Evolutionary conservation across 2,113 vertebrate genomes (phyloP), one percentile per base, ranked within the genome.

Genomic region (Parotia lawesii): DNA sequence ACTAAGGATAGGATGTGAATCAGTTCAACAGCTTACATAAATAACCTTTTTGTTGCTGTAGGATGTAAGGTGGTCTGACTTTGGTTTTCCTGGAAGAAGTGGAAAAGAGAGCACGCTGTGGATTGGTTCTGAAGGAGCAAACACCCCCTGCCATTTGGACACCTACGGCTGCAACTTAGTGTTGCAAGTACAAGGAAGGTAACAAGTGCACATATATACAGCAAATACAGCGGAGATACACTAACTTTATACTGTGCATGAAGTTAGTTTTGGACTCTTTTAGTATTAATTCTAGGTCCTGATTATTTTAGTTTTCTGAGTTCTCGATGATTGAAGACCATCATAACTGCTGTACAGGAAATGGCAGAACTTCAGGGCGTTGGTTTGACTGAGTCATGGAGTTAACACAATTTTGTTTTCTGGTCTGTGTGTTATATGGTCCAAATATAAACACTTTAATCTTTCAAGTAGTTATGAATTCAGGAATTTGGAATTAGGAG

Each of bases 111-210:
- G 99, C 97, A 99, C 99, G 0, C 65, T 99, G 38, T 99, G 99
- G 99, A 97, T 99, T 5, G 99, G 99, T 74, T 98, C 99, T 25
- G 81, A 95, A 57, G 98, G 98, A 61, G 99, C 99, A 60, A 99
- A 99, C 96, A 99, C 99, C 0, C 99, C 99, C 3, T 99, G 99
- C 80, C 99, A 99, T 95, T 96, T 98, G 96, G 99, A 99, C 96
- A 97, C 98, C 21, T 99, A 99, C 0, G 99, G 99, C 62, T 99
- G 97, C 96, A 99, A 99, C 96, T 97, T 99, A 88, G 99, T 99
- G 10, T 93, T 99, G 89, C 99, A 99, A 96, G 98, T 99, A 27
- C 98, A 99, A 95, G 99, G 99, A 98, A 99, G 99, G 99, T 99
- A 98, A 92, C 53, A 29, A 92, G 40, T 25, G 23, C 45, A 35